Conservation (phyloP, 2,888 invertebrate genomes). For the Drosophila recens region DNA sequence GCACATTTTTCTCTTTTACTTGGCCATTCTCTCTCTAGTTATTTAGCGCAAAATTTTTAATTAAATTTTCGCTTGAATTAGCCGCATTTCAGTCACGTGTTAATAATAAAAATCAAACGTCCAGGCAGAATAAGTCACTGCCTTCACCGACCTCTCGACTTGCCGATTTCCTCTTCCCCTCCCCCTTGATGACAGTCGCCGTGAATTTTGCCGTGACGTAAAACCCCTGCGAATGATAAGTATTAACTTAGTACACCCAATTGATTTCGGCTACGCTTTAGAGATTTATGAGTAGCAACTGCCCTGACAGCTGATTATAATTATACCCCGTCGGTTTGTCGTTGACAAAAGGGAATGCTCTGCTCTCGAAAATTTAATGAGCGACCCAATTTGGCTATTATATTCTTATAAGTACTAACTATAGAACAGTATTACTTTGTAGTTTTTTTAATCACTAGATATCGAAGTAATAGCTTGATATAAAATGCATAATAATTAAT, state of each 20-base stretch:
- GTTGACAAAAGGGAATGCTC: constrained; percentile 1
- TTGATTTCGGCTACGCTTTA: constrained; percentile 56
- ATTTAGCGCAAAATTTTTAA: constrained; percentile 73
- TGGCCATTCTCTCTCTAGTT: constrained; percentile 29
- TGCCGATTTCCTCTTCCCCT: neutral
- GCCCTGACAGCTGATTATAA: constrained; percentile 64
- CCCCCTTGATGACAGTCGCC: constrained; percentile 17
- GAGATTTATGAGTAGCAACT: constrained; percentile 63
- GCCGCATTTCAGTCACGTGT: constrained; percentile 77
- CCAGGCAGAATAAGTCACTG: constrained; percentile 22
- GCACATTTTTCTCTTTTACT: neutral
- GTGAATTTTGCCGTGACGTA: constrained; percentile 50
- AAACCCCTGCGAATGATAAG: constrained; percentile 47
- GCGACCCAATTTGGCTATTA: too few relatives aligned
- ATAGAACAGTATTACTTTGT: too few relatives aligned
- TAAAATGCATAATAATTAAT: too few relatives aligned
- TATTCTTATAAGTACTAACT: too few relatives aligned
- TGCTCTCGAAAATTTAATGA: too few relatives aligned
- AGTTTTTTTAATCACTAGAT: too few relatives aligned
- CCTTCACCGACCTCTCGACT: neutral
- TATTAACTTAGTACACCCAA: constrained; percentile 52
- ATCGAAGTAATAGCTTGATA: too few relatives aligned
- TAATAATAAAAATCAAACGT: constrained; percentile 79
- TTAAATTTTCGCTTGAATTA: constrained; percentile 79
- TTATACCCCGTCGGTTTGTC: constrained; percentile 19